phyloP scores from a whole-genome alignment of 2,113 vertebrate species.

The Spilogale gracilis region DNA sequence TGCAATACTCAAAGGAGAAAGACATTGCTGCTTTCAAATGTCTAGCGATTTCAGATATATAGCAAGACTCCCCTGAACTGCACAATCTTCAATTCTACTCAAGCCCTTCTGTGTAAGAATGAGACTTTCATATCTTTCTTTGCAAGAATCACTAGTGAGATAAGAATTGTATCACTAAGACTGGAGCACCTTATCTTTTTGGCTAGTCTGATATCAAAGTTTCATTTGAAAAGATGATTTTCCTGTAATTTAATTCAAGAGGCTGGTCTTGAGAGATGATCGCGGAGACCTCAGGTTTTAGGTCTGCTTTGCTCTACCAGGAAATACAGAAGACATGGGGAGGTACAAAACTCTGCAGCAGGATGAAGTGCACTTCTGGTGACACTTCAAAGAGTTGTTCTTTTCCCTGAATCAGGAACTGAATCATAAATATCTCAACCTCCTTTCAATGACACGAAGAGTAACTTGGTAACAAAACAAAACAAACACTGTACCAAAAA shows the following conservation, averaged over 20 bases:
- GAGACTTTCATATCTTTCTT: conserved; percentile 84
- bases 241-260: conserved; percentile 80
- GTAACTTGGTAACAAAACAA: neutral
- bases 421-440: neutral
- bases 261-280: conserved; percentile 54
- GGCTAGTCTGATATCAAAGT: conserved; percentile 75
- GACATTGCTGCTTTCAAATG: conserved; percentile 88
- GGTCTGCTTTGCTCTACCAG: neutral
- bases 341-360: neutral
- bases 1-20: conserved; percentile 90
- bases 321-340: neutral
- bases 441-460: neutral
- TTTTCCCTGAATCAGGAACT: neutral
- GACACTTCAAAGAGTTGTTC: neutral
- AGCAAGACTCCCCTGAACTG: conserved; percentile 82
- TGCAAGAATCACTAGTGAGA: conserved; percentile 79
- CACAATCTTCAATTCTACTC: conserved; percentile 83
- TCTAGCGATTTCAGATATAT: conserved; percentile 87
- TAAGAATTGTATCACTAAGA: conserved; percentile 76
- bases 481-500: neutral
- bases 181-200: conserved; percentile 69
- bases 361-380: neutral
- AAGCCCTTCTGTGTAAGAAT: conserved; percentile 82
- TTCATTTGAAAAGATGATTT: conserved; percentile 78
- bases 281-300: neutral